phyloP scores from a whole-genome alignment of 2,888 invertebrate genomes.

The Ochropacha duplaris region DNA sequence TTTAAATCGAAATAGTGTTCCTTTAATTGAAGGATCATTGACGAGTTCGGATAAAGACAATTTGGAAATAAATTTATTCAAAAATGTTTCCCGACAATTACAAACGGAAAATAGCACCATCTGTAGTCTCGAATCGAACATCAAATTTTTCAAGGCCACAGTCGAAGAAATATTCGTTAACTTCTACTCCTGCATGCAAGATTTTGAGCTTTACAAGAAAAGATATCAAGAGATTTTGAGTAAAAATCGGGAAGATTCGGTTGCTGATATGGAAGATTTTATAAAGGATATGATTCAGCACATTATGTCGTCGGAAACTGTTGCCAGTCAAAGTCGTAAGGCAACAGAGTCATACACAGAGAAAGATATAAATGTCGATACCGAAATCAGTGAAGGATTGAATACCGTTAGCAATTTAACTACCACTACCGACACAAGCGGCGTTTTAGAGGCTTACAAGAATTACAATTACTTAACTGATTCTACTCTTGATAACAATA shows the following conservation, averaged over 20 bases:
- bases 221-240: slow-evolving; percentile 63
- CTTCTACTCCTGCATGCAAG: slow-evolving; percentile 59
- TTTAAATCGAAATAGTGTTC: slow-evolving; percentile 23
- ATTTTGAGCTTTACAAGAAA: slow-evolving; percentile 63
- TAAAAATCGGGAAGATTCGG: slow-evolving; percentile 52
- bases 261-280: slow-evolving; percentile 66
- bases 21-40: slow-evolving; percentile 31
- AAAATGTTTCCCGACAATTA: slow-evolving; percentile 56
- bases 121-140: slow-evolving; percentile 58
- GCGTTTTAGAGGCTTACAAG: slow-evolving; percentile 52
- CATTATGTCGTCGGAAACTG: slow-evolving; percentile 56
- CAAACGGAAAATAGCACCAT: slow-evolving; percentile 47
- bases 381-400: slow-evolving; percentile 7
- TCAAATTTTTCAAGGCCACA: slow-evolving; percentile 64
- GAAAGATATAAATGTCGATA: not conserved
- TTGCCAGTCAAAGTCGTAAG: slow-evolving; percentile 26
- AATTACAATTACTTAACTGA: slow-evolving; percentile 59
- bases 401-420: not conserved
- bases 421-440: not conserved
- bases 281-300: slow-evolving; percentile 68
- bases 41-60: slow-evolving; percentile 61
- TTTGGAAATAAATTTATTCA: slow-evolving; percentile 54
- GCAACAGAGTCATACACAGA: not conserved
- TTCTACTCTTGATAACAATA: slow-evolving; percentile 44
- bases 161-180: slow-evolving; percentile 69